phyloP scores from a whole-genome alignment of 2,888 invertebrate species.

The Hydroisotoma schaefferi region DNA sequence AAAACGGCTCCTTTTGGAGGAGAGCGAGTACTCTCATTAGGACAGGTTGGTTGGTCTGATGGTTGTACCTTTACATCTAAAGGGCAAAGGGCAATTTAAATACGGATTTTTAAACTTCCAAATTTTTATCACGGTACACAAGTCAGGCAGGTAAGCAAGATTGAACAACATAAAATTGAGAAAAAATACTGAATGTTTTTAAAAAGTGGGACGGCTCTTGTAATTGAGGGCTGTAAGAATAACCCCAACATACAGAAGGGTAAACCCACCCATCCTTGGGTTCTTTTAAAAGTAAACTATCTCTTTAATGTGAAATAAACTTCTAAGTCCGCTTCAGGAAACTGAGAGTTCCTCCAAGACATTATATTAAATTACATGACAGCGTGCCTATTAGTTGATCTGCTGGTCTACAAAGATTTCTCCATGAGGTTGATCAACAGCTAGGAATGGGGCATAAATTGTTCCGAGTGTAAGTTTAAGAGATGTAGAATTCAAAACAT shows the following conservation, averaged over 20 bases:
- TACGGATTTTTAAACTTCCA: no score
- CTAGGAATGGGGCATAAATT: background rate
- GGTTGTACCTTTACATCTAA: no score
- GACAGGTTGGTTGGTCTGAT: no score
- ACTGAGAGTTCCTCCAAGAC: background rate
- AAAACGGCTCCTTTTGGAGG: no score
- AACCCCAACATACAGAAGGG: background rate
- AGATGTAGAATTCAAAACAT: background rate
- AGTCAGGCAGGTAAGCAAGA: no score
- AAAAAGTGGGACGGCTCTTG: no score
- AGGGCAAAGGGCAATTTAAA: no score
- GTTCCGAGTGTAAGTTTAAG: background rate
- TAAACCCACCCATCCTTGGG: background rate
- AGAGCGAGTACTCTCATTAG: no score
- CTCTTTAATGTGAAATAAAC: background rate
- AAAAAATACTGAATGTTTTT: no score
- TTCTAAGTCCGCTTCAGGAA: background rate
- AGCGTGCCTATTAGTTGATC: constrained; percentile 1
- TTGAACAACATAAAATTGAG: no score
- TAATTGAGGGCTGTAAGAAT: background rate
- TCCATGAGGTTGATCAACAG: background rate
- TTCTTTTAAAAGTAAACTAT: background rate
- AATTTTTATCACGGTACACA: no score
- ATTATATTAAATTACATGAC: constrained; percentile 36
- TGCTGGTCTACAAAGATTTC: background rate